Evolutionary conservation across 2,113 vertebrate genomes (phyloP).

Genomic region (Symphodus melops): DNA sequence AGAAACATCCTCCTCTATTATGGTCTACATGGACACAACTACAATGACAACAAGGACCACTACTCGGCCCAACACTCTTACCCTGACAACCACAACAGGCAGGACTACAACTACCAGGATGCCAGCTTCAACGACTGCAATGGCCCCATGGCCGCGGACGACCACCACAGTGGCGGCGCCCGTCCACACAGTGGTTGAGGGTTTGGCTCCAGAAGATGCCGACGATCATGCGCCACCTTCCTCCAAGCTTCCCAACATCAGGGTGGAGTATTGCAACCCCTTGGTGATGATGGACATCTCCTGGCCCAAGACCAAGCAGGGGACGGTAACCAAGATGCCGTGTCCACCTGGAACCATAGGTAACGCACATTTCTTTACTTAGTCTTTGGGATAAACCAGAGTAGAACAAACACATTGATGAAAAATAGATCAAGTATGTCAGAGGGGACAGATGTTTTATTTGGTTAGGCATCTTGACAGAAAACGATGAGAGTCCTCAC

Average conservation of each 20-base stretch:
- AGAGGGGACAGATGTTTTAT: too few relatives aligned
- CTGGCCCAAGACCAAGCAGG: conserved; percentile 95
- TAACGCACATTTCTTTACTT: conserved; percentile 51
- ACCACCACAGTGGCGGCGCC: conserved; percentile 80
- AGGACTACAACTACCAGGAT: conserved; percentile 74
- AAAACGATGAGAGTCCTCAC: too few relatives aligned
- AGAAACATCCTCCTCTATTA: conserved; percentile 88
- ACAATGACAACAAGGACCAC: conserved; percentile 82
- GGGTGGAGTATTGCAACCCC: conserved; percentile 89
- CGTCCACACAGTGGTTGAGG: conserved; percentile 66
- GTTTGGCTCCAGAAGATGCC: conserved; percentile 60
- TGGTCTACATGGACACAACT: conserved; percentile 83
- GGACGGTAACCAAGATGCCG: conserved; percentile 86
- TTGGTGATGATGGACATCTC: conserved; percentile 88
- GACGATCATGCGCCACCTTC: conserved; percentile 80
- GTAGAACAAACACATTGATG: too few relatives aligned
- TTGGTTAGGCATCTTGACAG: too few relatives aligned
- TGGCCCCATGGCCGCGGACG: conserved; percentile 79
- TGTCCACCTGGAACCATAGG: conserved; percentile 93
- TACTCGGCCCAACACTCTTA: conserved; percentile 73
- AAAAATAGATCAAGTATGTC: too few relatives aligned
- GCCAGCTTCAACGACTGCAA: conserved; percentile 71
- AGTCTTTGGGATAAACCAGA: too few relatives aligned
- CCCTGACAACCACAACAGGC: conserved; percentile 74
- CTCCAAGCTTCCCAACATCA: conserved; percentile 88